Percentiles rank a stretch among this genome's conserved stretches.
Conservation (phyloP, 1,140 invertebrate species). For the Trichonephila clavipes region DNA sequence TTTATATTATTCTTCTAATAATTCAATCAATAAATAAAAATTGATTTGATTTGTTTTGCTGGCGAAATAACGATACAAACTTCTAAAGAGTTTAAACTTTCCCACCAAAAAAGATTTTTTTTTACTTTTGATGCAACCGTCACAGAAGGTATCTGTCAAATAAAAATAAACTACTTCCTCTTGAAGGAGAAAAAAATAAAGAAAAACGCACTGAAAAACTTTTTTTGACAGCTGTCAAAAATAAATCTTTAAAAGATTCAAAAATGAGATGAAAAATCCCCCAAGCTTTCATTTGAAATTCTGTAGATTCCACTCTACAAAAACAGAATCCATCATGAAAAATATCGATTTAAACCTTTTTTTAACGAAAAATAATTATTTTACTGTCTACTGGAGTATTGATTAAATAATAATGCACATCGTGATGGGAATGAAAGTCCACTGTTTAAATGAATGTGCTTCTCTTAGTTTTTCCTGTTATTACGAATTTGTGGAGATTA, state of each 20-base stretch:
- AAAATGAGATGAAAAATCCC: too few species aligned
- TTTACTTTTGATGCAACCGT: too few species aligned
- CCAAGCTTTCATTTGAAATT: neutral
- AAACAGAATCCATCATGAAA: neutral
- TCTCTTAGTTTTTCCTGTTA: neutral
- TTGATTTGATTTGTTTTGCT: too few species aligned
- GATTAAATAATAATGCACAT: neutral
- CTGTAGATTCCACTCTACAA: neutral
- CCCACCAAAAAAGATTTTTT: too few species aligned
- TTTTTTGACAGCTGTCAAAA: neutral
- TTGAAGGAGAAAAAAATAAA: neutral
- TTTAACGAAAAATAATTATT: neutral
- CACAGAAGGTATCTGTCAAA: neutral
- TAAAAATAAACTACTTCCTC: neutral
- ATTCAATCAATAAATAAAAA: too few species aligned
- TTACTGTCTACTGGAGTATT: neutral
- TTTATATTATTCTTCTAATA: too few species aligned
- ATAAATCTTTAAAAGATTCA: neutral
- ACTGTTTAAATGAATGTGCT: too few species aligned
- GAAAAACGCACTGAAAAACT: neutral
- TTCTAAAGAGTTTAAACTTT: too few species aligned
- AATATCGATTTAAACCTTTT: neutral
- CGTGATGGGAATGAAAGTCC: neutral
- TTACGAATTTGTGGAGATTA: neutral
- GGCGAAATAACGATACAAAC: too few species aligned